These are phyloP conservation scores for Hydrolagus affinis DNA, from an alignment of 2,113 vertebrate genomes.

Conservation along the genomic window DNA sequence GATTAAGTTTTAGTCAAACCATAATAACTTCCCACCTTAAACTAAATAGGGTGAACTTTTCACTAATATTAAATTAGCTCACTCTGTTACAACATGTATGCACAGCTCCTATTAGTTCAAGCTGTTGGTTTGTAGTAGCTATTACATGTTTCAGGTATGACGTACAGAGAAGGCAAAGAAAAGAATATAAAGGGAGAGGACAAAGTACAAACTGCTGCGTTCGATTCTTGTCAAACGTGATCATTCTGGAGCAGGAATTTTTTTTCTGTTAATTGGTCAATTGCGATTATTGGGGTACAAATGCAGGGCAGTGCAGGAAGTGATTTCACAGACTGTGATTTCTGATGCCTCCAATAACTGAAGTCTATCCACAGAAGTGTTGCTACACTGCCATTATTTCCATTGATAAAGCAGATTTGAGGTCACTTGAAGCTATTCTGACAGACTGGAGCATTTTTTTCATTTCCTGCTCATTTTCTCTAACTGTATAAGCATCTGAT, in stretches of 20 bases:
- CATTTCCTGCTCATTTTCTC: not conserved
- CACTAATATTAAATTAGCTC: not conserved
- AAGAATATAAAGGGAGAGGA: not conserved
- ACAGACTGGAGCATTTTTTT: not conserved
- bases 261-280: not conserved
- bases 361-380: too few relatives aligned
- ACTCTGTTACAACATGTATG: not conserved
- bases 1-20: slow-evolving; percentile 23
- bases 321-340: not conserved
- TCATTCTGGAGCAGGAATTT: too few relatives aligned
- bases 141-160: not conserved
- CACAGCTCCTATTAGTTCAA: not conserved
- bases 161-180: not conserved
- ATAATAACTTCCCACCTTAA: not conserved
- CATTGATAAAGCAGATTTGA: not conserved
- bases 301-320: not conserved
- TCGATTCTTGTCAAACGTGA: not conserved
- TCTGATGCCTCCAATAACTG: too few relatives aligned
- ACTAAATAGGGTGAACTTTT: not conserved
- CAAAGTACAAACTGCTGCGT: not conserved
- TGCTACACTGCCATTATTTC: too few relatives aligned
- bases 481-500: not conserved
- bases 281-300: not conserved
- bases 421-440: not conserved
- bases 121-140: not conserved